Conservation (phyloP, 2,888 invertebrate genomes). For the Fragum sueziense region DNA sequence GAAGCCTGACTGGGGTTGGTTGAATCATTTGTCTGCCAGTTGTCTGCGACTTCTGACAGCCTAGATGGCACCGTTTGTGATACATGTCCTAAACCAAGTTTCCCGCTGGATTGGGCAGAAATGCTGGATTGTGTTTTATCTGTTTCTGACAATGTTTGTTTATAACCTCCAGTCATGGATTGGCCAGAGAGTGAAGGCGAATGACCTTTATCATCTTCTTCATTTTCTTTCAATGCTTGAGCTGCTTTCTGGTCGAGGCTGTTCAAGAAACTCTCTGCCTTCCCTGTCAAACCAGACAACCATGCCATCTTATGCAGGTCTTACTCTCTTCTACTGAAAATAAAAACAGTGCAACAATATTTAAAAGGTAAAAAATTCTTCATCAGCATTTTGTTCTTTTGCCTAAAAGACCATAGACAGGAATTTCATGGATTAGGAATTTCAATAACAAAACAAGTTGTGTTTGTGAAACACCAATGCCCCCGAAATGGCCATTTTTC, state of each 20-base stretch:
- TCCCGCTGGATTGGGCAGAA: not conserved
- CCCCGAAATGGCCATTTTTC: no score
- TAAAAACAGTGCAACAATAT: no score
- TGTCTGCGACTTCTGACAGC: constrained; percentile 38
- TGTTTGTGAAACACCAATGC: no score
- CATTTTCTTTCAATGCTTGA: constrained; percentile 83
- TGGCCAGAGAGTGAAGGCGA: constrained; percentile 12
- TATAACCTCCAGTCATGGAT: not conserved
- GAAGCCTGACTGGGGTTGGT: constrained; percentile 9
- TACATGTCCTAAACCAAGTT: constrained; percentile 43
- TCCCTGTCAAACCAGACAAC: constrained; percentile 89
- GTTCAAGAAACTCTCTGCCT: constrained; percentile 89
- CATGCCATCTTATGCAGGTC: constrained; percentile 86
- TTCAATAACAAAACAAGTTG: no score
- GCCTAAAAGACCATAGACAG: no score
- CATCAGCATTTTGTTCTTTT: not conserved
- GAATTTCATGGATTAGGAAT: no score
- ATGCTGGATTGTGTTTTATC: not conserved
- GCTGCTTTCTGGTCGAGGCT: constrained; percentile 90
- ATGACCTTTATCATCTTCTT: not conserved
- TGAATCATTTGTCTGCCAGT: constrained; percentile 24
- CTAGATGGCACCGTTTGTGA: constrained; percentile 73
- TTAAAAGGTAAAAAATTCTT: not conserved
- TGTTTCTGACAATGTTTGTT: not conserved
- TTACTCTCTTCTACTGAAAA: not conserved